Evolutionary conservation across 1,140 invertebrate genomes (phyloP).

Genomic region (Brachionus paranguensis): DNA sequence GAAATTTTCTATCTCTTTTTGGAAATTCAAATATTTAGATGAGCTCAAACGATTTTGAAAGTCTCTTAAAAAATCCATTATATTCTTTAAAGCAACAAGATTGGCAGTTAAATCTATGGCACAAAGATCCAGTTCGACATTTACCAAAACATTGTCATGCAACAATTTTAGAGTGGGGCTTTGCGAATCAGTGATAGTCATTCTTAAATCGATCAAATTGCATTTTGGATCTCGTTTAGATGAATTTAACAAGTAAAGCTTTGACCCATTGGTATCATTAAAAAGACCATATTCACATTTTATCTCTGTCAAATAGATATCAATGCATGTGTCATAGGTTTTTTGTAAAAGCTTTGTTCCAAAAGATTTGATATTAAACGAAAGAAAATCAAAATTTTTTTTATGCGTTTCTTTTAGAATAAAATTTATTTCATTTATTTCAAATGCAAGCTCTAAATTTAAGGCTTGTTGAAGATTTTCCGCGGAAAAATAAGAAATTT

Average conservation of each 20-base stretch:
- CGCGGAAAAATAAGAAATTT: not conserved
- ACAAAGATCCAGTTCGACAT: not conserved
- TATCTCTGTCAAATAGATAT: constrained; percentile 1
- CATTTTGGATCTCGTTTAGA: not conserved
- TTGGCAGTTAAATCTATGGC: constrained; percentile 4
- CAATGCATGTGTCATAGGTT: not conserved
- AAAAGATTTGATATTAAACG: constrained; percentile 30
- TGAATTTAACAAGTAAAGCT: constrained; percentile 20
- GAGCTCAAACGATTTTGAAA: not conserved
- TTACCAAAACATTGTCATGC: constrained; percentile 4
- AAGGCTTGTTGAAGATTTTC: constrained; percentile 32
- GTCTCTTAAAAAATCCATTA: not conserved
- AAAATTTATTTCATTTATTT: constrained; percentile 32
- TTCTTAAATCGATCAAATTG: not conserved
- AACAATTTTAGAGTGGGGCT: constrained; percentile 21
- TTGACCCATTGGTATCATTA: constrained; percentile 3
- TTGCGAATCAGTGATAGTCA: not conserved
- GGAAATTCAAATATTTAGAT: not conserved
- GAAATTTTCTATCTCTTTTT: not conserved
- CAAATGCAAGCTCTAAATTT: constrained; percentile 29
- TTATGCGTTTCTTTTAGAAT: not conserved
- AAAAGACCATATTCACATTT: constrained; percentile 34
- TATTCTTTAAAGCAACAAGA: constrained; percentile 23
- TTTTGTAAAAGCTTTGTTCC: not conserved
- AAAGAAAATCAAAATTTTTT: constrained; percentile 20